Evolutionary conservation across 2,888 invertebrate genomes (phyloP).

Genomic region (Liopterus haemorrhoidalis): DNA sequence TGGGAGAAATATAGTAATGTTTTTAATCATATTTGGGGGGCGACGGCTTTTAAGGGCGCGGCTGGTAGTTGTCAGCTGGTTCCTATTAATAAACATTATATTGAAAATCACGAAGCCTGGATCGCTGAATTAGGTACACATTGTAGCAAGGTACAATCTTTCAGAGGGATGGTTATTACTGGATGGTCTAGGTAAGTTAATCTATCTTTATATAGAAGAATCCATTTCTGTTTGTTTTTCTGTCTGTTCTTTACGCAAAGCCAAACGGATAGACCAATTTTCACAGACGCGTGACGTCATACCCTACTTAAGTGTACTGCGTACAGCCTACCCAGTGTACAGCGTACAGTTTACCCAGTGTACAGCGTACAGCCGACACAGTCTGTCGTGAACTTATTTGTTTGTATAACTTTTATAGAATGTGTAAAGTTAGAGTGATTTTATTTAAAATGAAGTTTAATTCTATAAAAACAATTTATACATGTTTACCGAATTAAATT

Average conservation of each 20-base stretch:
- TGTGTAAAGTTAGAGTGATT: too few species aligned
- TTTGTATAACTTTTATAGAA: too few species aligned
- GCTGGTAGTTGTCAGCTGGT: conserved; percentile 66
- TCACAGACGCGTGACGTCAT: too few species aligned
- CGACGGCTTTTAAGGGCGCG: conserved; percentile 81
- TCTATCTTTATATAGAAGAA: conserved; percentile 7
- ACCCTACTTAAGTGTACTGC: too few species aligned
- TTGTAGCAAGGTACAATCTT: conserved; percentile 49
- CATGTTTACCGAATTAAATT: too few species aligned
- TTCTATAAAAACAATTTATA: too few species aligned
- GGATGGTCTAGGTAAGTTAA: conserved; percentile 65
- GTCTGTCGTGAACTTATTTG: too few species aligned
- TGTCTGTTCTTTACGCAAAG: conserved; percentile 11
- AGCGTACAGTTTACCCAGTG: too few species aligned
- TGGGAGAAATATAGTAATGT: conserved; percentile 61
- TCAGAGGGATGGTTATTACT: conserved; percentile 62
- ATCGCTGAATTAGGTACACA: conserved; percentile 50
- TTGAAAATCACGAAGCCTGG: conserved; percentile 75
- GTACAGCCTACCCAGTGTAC: too few species aligned
- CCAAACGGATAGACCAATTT: too few species aligned
- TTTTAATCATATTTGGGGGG: conserved; percentile 71
- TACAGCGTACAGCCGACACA: too few species aligned
- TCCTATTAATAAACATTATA: conserved; percentile 63
- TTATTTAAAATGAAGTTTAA: too few species aligned
- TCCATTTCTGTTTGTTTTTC: neutral